phyloP scores from a whole-genome alignment of 2,888 invertebrate genomes.

The Ethmia dodecea region DNA sequence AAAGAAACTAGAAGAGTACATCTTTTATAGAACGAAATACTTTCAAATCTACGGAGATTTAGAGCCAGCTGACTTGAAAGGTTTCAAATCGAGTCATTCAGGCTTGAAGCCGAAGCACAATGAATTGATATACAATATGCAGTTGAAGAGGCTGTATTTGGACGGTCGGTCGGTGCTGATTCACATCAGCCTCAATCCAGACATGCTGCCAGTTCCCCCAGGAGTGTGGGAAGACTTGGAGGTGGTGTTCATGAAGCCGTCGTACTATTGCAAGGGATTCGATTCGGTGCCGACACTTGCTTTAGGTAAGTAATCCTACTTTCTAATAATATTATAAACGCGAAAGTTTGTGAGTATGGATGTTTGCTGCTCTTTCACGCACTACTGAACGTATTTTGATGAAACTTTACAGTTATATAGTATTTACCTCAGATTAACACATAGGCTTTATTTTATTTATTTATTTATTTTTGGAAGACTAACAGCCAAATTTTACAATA shows the following conservation, averaged over 20 bases:
- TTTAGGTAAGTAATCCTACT: constrained; percentile 39
- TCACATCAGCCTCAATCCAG: constrained; percentile 43
- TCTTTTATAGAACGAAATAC: constrained; percentile 48
- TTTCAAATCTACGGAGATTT: constrained; percentile 28
- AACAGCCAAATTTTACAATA: too few species aligned
- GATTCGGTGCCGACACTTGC: constrained; percentile 25
- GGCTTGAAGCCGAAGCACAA: constrained; percentile 30
- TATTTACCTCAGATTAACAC: too few species aligned
- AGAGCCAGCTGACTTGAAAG: constrained; percentile 24
- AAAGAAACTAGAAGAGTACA: constrained; percentile 47
- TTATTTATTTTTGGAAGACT: too few species aligned
- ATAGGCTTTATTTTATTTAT: too few species aligned
- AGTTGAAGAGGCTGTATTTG: constrained; percentile 46
- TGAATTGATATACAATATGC: constrained; percentile 31
- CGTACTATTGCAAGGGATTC: constrained; percentile 39
- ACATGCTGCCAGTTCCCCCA: constrained; percentile 37
- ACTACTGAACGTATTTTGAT: too few species aligned
- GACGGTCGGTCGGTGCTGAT: constrained; percentile 43
- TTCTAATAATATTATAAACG: background rate
- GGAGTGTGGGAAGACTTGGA: constrained; percentile 44
- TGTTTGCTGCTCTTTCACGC: too few species aligned
- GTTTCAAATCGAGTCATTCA: constrained; percentile 27
- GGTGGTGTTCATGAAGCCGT: constrained; percentile 46
- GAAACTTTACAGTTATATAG: too few species aligned
- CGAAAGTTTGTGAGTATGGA: too few species aligned